Conservation (phyloP, 2,797 vertebrate genomes). For the Spinus pinus region DNA sequence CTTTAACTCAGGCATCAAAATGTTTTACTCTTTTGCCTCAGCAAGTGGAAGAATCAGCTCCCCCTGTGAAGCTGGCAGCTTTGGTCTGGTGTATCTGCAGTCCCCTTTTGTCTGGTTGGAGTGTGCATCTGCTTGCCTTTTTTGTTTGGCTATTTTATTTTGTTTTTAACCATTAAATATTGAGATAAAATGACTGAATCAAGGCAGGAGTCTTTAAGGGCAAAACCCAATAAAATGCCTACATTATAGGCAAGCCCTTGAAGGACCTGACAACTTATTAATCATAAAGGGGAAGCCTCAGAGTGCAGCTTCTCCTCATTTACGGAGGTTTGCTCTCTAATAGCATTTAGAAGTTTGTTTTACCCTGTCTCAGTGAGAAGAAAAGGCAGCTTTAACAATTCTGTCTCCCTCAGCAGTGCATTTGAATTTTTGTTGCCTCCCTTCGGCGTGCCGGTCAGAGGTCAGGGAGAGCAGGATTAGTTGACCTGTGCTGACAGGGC, state of each 20-base stretch:
- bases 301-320: neutral
- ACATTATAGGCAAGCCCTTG: neutral
- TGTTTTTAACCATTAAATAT: neutral
- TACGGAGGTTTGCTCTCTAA: slow-evolving; percentile 10
- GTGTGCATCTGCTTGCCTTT: slow-evolving; percentile 2
- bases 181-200: neutral
- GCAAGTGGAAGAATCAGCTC: neutral
- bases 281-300: neutral
- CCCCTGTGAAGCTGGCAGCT: neutral
- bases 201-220: slow-evolving; percentile 16
- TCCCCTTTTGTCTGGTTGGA: neutral
- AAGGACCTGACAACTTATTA: slow-evolving; percentile 24
- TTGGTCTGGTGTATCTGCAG: neutral
- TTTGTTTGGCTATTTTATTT: neutral
- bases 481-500: slow-evolving; percentile 72
- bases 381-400: slow-evolving; percentile 61
- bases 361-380: slow-evolving; percentile 21
- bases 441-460: slow-evolving; percentile 51
- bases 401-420: slow-evolving; percentile 58
- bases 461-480: slow-evolving; percentile 62
- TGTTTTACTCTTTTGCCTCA: neutral
- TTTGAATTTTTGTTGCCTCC: slow-evolving; percentile 56
- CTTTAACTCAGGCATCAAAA: neutral
- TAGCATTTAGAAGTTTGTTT: slow-evolving; percentile 53
- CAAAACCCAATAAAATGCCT: neutral